These are phyloP conservation scores for Hydra vulgaris DNA, from an alignment of 30 jellyfish, hydroid and myxozoan species.

Conservation along the genomic window DNA sequence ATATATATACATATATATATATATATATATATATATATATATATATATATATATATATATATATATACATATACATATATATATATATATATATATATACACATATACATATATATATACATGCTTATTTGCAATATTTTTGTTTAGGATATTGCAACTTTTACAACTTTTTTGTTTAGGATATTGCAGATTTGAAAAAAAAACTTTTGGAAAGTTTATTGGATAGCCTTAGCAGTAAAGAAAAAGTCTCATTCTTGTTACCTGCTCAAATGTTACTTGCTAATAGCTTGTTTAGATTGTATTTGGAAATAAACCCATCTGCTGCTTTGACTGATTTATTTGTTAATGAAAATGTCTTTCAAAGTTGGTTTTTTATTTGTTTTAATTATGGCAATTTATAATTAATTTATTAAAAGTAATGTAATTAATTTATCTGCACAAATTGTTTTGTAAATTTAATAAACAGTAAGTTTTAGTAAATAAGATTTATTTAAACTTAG, in stretches of 20 bases:
- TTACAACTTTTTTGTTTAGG: neutral
- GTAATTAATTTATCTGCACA: no score
- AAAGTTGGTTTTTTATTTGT: neutral
- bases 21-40: no score
- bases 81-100: no score
- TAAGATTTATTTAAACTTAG: no score
- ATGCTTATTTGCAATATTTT: neutral
- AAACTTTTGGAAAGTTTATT: neutral
- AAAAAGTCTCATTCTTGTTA: neutral
- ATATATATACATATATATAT: no score
- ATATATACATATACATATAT: no score
- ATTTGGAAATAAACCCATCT: neutral
- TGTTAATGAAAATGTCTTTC: neutral
- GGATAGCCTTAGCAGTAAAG: neutral
- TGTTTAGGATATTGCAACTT: neutral
- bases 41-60: no score
- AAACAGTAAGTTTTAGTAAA: no score
- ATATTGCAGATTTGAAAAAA: neutral
- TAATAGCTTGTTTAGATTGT: neutral
- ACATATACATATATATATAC: no score
- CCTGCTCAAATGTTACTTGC: neutral
- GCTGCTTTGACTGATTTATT: neutral
- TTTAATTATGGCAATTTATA: neutral
- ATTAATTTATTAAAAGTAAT: no score
- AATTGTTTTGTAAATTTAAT: no score